Percentiles rank a stretch among this genome's conserved stretches.
Evolutionary conservation across 2,888 invertebrate species (phyloP).

Genomic region (Agrypnus murinus): DNA sequence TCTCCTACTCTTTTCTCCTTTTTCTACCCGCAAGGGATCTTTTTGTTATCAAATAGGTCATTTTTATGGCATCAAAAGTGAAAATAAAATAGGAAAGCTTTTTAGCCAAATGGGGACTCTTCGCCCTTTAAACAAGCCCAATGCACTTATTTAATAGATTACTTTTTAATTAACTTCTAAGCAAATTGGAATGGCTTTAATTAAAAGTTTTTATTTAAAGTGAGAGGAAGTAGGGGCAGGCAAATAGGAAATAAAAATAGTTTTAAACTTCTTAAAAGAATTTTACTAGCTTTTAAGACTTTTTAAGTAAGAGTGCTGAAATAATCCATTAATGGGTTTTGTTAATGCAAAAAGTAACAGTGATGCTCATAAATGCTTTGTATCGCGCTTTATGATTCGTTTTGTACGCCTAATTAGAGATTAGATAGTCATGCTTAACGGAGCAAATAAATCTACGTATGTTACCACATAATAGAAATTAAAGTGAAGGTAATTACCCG

Average conservation of each 20-base stretch:
- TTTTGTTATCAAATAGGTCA: not conserved
- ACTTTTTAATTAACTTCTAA: too few species aligned
- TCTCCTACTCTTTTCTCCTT: not conserved
- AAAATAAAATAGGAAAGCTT: conserved; percentile 28
- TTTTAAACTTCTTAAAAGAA: too few species aligned
- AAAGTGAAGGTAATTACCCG: conserved; percentile 47
- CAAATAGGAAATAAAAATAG: too few species aligned
- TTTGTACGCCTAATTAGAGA: conserved; percentile 60
- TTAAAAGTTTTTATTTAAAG: too few species aligned
- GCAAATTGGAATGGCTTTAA: too few species aligned
- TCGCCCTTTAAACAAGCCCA: not conserved
- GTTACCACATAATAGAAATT: conserved; percentile 51
- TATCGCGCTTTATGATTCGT: conserved; percentile 50
- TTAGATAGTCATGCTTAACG: conserved; percentile 64
- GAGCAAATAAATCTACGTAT: conserved; percentile 62
- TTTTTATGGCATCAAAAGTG: conserved; percentile 7
- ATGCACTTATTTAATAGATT: too few species aligned
- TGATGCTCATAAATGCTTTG: not conserved
- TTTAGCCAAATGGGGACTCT: too few species aligned
- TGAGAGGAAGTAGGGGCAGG: too few species aligned
- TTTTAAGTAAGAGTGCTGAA: too few species aligned
- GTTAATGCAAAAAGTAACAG: conserved; percentile 1
- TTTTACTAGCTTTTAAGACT: too few species aligned
- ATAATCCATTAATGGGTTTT: too few species aligned
- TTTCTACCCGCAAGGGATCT: too few species aligned